phyloP scores from a whole-genome alignment of 2,888 invertebrate species.

The Mystacides longicornis region DNA sequence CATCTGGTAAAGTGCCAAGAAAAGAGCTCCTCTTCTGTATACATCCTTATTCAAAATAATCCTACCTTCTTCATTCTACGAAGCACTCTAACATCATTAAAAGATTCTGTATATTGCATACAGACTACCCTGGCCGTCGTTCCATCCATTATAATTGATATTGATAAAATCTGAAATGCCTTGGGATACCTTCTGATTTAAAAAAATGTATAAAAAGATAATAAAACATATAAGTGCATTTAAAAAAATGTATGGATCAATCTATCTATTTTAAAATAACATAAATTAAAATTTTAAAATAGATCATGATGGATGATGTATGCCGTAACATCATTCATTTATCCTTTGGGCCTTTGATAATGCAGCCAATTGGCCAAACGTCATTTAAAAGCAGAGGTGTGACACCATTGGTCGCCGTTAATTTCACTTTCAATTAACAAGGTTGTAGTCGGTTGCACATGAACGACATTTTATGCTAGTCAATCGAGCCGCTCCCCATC shows the following conservation, averaged over 20 bases:
- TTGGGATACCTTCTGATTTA: neutral
- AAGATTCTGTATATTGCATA: too few species aligned
- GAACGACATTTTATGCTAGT: too few species aligned
- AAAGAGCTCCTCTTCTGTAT: too few species aligned
- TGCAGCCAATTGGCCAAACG: neutral
- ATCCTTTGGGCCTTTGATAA: conserved; percentile 1
- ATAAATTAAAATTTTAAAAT: conserved; percentile 4
- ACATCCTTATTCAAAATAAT: too few species aligned
- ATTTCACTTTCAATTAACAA: too few species aligned
- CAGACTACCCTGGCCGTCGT: too few species aligned
- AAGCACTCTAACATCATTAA: too few species aligned
- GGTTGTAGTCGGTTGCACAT: too few species aligned
- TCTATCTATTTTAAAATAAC: neutral
- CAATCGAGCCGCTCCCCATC: too few species aligned
- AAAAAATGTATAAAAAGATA: neutral
- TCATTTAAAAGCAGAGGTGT: neutral
- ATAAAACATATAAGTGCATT: neutral
- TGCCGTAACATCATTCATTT: neutral
- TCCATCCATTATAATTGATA: neutral
- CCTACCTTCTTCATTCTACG: too few species aligned
- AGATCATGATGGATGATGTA: conserved; percentile 5
- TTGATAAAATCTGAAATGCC: neutral
- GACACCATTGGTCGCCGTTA: neutral
- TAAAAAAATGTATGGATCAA: neutral
- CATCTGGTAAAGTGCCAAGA: too few species aligned